A percentile compares a stretch with the other conserved stretches of the same genome.
Evolutionary conservation across 1,140 invertebrate genomes (phyloP).

Genomic region (Bombus pyrosoma): DNA sequence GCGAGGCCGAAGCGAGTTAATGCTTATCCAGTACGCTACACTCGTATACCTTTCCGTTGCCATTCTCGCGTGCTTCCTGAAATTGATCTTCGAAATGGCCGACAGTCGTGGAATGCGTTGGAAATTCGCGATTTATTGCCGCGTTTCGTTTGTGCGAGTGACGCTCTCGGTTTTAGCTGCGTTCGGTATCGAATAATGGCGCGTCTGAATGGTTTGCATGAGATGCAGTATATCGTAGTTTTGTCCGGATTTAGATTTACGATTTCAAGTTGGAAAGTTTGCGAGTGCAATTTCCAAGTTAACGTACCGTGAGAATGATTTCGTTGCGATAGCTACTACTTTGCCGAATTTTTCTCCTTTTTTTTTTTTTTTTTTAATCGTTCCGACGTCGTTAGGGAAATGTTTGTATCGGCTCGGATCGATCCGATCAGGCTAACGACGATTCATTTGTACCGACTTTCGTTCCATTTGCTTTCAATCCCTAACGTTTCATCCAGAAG

Average conservation of each 20-base stretch:
- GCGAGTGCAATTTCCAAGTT: not conserved
- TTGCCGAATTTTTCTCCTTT: not conserved
- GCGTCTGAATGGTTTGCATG: not conserved
- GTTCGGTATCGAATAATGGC: not conserved
- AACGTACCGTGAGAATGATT: not conserved
- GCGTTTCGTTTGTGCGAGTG: not conserved
- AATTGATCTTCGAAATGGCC: conserved; percentile 47
- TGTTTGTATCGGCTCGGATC: not conserved
- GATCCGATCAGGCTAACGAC: not conserved
- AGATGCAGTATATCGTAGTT: not conserved
- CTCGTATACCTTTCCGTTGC: conserved; percentile 1
- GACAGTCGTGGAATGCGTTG: not conserved
- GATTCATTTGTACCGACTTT: too few species aligned
- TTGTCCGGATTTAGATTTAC: not conserved
- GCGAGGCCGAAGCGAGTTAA: conserved; percentile 28
- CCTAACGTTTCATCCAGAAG: too few species aligned
- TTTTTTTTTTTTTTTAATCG: not conserved
- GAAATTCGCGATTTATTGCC: conserved; percentile 54
- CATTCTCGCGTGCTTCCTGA: conserved; percentile 18
- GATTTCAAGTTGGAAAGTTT: not conserved
- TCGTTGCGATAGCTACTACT: not conserved
- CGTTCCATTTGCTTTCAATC: too few species aligned
- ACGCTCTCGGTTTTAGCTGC: conserved; percentile 16
- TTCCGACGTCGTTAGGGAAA: not conserved
- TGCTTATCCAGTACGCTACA: conserved; percentile 33